Evolutionary conservation across 2,888 invertebrate species (phyloP).

Genomic region (Lomographa bimaculata): DNA sequence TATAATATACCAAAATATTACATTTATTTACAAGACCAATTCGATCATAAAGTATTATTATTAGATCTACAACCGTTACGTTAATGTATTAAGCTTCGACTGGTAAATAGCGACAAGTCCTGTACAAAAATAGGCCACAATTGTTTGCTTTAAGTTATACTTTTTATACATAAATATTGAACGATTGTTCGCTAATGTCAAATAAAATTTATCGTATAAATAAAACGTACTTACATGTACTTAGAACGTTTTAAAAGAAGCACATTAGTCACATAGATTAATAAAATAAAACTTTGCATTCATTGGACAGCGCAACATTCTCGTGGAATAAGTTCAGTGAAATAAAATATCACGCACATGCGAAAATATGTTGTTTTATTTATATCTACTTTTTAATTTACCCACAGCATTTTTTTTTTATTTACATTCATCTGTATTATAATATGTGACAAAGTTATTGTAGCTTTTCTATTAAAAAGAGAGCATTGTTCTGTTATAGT

Average conservation of each 20-base stretch:
- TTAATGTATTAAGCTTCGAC: constrained; percentile 4
- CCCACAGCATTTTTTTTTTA: too few species aligned
- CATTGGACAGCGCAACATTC: constrained; percentile 70
- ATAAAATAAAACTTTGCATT: constrained; percentile 66
- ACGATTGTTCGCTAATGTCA: constrained; percentile 65
- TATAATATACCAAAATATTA: too few species aligned
- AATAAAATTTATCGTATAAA: constrained; percentile 38
- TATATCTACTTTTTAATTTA: too few species aligned
- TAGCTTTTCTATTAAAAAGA: too few species aligned
- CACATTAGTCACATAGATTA: constrained; percentile 77
- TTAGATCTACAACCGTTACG: constrained; percentile 1
- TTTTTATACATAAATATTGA: constrained; percentile 67
- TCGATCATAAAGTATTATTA: constrained; percentile 2
- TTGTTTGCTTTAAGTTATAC: constrained; percentile 57
- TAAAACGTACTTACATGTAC: constrained; percentile 44
- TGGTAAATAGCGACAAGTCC: constrained; percentile 39
- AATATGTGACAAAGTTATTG: too few species aligned
- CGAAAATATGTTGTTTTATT: constrained; percentile 70
- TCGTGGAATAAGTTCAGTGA: constrained; percentile 73
- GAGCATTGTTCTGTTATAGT: too few species aligned
- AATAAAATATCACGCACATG: constrained; percentile 82
- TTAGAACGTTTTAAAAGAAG: constrained; percentile 66
- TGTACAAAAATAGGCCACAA: constrained; percentile 15
- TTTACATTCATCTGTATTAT: too few species aligned
- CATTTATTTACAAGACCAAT: constrained; percentile 11